phyloP scores from a whole-genome alignment of 2,888 invertebrate genomes.

The Rhodophaea formosa region DNA sequence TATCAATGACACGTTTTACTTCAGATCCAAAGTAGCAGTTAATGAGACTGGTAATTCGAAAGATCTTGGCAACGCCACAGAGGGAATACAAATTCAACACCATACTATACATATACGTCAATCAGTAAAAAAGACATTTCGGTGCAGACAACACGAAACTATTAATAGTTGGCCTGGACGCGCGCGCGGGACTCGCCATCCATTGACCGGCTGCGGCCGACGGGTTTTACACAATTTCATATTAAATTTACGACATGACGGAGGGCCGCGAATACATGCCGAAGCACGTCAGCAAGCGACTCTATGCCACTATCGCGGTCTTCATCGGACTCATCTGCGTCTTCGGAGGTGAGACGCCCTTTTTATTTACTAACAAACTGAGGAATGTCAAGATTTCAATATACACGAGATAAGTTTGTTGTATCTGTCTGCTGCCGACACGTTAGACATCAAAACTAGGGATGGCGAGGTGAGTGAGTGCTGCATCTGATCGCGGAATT shows the following conservation, averaged over 20 bases:
- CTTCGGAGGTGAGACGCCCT: slow-evolving; percentile 58
- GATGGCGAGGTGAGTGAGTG: too few relatives aligned
- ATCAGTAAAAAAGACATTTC: slow-evolving; percentile 42
- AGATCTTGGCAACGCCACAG: slow-evolving; percentile 5
- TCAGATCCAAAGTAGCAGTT: not conserved
- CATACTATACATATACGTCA: not conserved
- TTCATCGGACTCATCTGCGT: slow-evolving; percentile 61
- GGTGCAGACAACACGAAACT: slow-evolving; percentile 53
- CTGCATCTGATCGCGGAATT: too few relatives aligned
- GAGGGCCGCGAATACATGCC: slow-evolving; percentile 51
- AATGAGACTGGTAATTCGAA: not conserved
- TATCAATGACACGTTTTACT: slow-evolving; percentile 10
- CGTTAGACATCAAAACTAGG: too few relatives aligned
- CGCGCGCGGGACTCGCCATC: slow-evolving; percentile 34
- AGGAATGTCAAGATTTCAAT: not conserved
- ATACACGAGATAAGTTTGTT: too few relatives aligned
- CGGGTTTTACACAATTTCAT: slow-evolving; percentile 20
- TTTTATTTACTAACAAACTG: slow-evolving; percentile 30
- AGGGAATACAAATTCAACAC: not conserved
- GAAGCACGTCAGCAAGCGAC: slow-evolving; percentile 54
- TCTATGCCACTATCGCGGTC: slow-evolving; percentile 57
- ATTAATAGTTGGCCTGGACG: slow-evolving; percentile 63
- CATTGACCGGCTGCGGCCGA: slow-evolving; percentile 22
- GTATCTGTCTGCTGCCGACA: too few relatives aligned
- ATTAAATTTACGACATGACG: slow-evolving; percentile 46